Base-by-base conservation (phyloP, 2,888 invertebrate species). In the Lepidochrysops patricia region DNA sequence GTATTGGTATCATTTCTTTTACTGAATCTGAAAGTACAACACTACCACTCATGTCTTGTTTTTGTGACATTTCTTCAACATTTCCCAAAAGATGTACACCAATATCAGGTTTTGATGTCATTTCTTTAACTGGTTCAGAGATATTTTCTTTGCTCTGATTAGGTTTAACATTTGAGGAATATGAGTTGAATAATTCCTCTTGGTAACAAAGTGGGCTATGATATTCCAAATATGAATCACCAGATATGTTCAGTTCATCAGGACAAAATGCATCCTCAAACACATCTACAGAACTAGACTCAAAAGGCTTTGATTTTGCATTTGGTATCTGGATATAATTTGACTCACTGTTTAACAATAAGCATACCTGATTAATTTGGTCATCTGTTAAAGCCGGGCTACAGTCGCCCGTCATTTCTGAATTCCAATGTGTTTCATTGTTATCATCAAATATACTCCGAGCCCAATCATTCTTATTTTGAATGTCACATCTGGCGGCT, bases 261-360 rank as follows among this genome's bases (percentile, higher is more conserved):
- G 79, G 73, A 0, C 75, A 66, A 54, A 84, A 79, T 4, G 85
- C 84, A 74, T 86, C 86, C 72, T 82, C 83, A 63, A 80, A 85
- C 37, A 87, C 84, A 64, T 80, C 79, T 0, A 80, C 72, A 0
- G 78, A 77, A 27, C 71, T 67, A 0, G 80, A 66, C 56, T 86
- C 82, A n/a, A 81, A 74, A 64, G 82, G 82, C 12, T 54, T 54
- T 3, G 72, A 50, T 35, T 60, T 63, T 50, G 62, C 27, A 23
- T 62, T 61, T 74, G 72, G 60, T 23, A 15, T 69, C 65, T 25
- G 72, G 64, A 50, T 67, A 69, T 19, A 71, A 67, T 15, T 62
- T 48, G 64, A 29, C 4, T 77, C 77, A 5, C 70, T 71, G 7
- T 72, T 62, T 0, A 85, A 67, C 9, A 86, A 52, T 4, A 71